phyloP scores from a whole-genome alignment of 1,140 invertebrate species.

The Polyergus mexicanus region DNA sequence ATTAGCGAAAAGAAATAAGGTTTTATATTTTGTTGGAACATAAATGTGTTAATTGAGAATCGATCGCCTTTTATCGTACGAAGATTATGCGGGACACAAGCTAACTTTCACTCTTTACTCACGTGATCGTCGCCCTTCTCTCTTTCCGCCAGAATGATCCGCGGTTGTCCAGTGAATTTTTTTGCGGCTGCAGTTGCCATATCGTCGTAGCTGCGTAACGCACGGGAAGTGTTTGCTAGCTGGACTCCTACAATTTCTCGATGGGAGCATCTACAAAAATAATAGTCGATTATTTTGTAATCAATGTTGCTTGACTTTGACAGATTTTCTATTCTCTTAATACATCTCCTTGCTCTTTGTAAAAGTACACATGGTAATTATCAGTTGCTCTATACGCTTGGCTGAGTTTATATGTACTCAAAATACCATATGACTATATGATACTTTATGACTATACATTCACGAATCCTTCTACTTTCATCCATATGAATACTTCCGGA shows the following conservation, averaged over 20 bases:
- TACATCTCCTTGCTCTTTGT: not conserved
- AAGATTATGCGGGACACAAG: constrained; percentile 52
- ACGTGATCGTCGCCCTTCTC: constrained; percentile 60
- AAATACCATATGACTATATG: constrained; percentile 45
- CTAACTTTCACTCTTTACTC: constrained; percentile 73
- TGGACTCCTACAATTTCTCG: constrained; percentile 25
- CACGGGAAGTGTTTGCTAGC: constrained; percentile 38
- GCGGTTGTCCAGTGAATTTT: constrained; percentile 65
- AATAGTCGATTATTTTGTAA: not conserved
- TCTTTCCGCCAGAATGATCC: constrained; percentile 54
- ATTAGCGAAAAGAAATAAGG: not conserved
- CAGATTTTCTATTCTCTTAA: constrained; percentile 23
- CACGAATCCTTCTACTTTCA: constrained; percentile 49
- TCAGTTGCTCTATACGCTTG: constrained; percentile 34
- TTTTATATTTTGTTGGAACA: not conserved
- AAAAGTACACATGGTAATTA: constrained; percentile 39
- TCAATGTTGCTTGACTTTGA: not conserved
- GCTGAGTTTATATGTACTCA: constrained; percentile 19
- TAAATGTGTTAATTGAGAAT: constrained; percentile 1
- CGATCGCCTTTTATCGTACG: constrained; percentile 7
- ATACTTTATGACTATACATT: constrained; percentile 14
- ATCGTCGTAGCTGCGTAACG: constrained; percentile 26
- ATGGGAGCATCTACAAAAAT: constrained; percentile 14
- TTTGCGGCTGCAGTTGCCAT: constrained; percentile 21
- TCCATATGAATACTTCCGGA: constrained; percentile 8